Conservation (phyloP, 2,888 invertebrate species). For the Apomyelois bistriatella region DNA sequence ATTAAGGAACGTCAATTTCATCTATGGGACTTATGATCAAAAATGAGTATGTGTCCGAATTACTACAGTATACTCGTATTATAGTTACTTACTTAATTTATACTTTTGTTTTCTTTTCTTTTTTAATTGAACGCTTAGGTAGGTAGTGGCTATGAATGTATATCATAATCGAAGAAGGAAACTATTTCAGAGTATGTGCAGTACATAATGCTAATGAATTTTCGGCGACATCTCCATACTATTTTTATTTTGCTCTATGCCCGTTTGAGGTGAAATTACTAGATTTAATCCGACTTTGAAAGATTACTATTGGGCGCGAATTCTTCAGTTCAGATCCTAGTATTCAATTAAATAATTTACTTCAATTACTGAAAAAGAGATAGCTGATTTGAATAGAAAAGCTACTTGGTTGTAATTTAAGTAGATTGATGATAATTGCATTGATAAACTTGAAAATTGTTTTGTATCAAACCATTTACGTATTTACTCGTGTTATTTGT, state of each 20-base stretch:
- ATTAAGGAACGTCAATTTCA: too few relatives aligned
- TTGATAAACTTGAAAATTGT: constrained; percentile 5
- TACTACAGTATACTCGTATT: too few relatives aligned
- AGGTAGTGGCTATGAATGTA: too few relatives aligned
- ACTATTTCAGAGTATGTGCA: too few relatives aligned
- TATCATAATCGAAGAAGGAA: too few relatives aligned
- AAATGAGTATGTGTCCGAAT: too few relatives aligned
- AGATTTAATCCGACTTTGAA: constrained; percentile 18
- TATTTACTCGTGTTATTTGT: neutral
- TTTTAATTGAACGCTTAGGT: too few relatives aligned
- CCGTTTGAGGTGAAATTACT: constrained; percentile 22
- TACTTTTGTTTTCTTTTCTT: too few relatives aligned
- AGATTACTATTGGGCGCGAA: constrained; percentile 5
- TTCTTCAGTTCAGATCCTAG: constrained; percentile 1
- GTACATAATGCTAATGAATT: too few relatives aligned
- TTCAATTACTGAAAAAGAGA: constrained; percentile 10
- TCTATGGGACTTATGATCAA: too few relatives aligned
- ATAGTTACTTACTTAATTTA: too few relatives aligned
- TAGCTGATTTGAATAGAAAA: constrained; percentile 10
- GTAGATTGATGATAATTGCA: constrained; percentile 2
- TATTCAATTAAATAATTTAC: constrained; percentile 9
- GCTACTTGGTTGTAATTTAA: neutral
- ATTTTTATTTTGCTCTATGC: neutral
- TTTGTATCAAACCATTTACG: constrained; percentile 1
- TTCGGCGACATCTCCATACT: neutral